Base-by-base conservation (phyloP, 2,113 vertebrate genomes). In the Epinephelus lanceolatus region DNA sequence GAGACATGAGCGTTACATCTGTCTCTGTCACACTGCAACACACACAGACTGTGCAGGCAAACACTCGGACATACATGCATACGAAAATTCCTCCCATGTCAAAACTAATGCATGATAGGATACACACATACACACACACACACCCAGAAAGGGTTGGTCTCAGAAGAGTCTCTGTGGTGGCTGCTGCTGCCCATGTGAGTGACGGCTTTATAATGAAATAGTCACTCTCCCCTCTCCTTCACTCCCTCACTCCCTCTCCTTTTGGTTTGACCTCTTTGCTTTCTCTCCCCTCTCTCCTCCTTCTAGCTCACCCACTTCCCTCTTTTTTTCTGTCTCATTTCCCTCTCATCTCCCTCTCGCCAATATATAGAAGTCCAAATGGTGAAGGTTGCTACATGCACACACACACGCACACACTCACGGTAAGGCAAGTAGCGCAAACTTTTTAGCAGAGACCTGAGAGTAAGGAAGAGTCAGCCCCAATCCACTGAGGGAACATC, bases 1-100 rank as follows among this genome's bases (percentile, higher is more conserved):
- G 91, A 90, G 87, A 91, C 86, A 72, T 57, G 79, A 19, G 59
- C 3, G 76, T 94, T 93, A 86, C 94, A 95, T 96, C 93, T 89
- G 91, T 97, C 95, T 96, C 83, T 95, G 95, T 95, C 95, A 94
- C 53, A 60, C 78, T 6, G n/a, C 47, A 59, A 59, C 60, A 51
- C 71, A 45, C 65, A 81, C 59, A 55, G 51, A 37, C 33, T 40
- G 65, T 53, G 75, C 68, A 62, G 30, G 78, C 42, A 65, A 13
- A 57, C 7, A 23, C 21, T 21, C 7, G n/a, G 30, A 79, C 65
- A 78, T n/a, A 79, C 40, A 56, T 40, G 13, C 45, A 67, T 60
- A 88, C 69, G 71, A 79, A 78, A 71, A 71, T 55, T 68, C 21
- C 52, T 67, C 23, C 30, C 66, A 53, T 86, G 76, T 83, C 74